Percentiles rank a stretch among this genome's conserved stretches.
phyloP scores from a whole-genome alignment of 2,888 invertebrate species.

The Rhaphigaster nebulosa region DNA sequence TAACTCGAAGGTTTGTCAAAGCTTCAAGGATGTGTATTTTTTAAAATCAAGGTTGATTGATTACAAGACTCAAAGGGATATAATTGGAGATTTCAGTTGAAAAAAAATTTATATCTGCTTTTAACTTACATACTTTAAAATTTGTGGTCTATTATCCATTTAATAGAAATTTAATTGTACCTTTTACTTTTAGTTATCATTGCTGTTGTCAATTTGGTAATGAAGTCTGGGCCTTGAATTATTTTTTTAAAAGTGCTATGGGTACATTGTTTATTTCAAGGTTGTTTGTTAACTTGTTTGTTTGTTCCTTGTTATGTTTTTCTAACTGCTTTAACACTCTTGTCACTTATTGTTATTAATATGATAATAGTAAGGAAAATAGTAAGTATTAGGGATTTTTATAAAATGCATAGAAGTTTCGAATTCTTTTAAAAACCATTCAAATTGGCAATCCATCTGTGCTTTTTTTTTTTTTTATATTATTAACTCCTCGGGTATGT shows the following conservation, averaged over 20 bases:
- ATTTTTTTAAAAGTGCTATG: neutral
- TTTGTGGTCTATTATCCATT: neutral
- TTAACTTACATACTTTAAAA: too few species aligned
- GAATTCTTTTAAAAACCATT: neutral
- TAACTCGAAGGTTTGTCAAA: constrained; percentile 16
- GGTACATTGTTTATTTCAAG: constrained; percentile 21
- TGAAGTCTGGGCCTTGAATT: constrained; percentile 3
- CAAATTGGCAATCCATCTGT: neutral
- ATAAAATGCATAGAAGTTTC: neutral
- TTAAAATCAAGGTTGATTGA: constrained; percentile 34
- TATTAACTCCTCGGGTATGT: too few species aligned
- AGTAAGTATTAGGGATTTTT: too few species aligned
- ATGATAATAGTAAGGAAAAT: neutral
- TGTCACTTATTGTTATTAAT: neutral
- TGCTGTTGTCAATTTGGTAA: neutral
- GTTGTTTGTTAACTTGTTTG: constrained; percentile 13
- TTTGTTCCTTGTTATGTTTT: neutral
- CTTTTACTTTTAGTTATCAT: neutral
- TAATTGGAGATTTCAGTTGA: neutral
- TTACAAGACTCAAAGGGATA: neutral
- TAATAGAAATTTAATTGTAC: neutral
- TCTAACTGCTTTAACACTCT: neutral
- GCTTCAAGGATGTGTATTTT: constrained; percentile 25
- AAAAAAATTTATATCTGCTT: neutral
- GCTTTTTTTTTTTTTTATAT: neutral